phyloP scores from a whole-genome alignment of 37 sponge, comb jelly and placozoan genomes.

The Chondrilla cf. caribensis region DNA sequence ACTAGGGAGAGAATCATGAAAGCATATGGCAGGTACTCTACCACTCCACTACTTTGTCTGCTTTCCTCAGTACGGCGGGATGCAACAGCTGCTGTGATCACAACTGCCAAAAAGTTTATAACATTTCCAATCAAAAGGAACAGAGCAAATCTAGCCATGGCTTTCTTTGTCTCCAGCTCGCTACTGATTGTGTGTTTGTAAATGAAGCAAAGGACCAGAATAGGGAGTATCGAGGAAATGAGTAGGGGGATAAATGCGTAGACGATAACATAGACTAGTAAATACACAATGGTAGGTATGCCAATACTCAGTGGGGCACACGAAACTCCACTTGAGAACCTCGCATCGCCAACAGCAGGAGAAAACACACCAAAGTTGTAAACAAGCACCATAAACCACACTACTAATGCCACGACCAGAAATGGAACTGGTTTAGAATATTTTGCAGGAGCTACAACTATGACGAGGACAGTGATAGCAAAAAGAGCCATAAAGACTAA shows the following conservation, averaged over 20 bases:
- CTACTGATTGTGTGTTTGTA: neutral
- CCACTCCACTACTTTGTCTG: neutral
- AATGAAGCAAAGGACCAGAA: neutral
- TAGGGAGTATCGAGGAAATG: neutral
- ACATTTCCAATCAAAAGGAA: neutral
- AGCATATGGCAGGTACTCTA: slow-evolving; percentile 4
- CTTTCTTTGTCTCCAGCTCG: neutral
- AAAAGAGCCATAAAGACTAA: neutral
- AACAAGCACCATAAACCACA: neutral
- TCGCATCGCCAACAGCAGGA: neutral
- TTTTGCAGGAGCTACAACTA: neutral
- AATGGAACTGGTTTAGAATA: neutral
- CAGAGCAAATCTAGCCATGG: neutral
- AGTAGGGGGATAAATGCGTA: neutral
- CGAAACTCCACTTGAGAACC: neutral
- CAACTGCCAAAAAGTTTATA: neutral
- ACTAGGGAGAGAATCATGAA: neutral
- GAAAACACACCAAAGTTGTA: neutral
- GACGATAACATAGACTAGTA: neutral
- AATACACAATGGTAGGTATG: neutral
- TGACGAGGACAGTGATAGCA: neutral
- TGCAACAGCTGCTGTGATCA: neutral
- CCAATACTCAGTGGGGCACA: slow-evolving; percentile 1
- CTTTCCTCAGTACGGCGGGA: neutral
- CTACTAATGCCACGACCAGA: neutral